Evolutionary conservation across 1,140 invertebrate genomes (phyloP), one percentile per base, ranked within the genome.

Genomic region (Orussus abietinus): DNA sequence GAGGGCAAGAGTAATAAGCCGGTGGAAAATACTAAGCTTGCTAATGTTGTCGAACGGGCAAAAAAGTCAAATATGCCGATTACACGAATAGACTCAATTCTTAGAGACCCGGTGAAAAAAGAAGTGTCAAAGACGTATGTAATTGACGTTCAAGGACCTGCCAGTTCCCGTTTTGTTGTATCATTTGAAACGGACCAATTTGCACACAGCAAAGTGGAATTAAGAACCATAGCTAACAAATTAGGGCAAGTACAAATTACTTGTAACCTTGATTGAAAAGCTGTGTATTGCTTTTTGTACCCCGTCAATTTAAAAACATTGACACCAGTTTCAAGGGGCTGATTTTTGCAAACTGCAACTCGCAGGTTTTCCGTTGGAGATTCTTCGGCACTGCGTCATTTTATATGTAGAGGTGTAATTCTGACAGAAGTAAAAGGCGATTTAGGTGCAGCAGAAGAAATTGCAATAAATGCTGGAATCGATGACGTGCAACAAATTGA

Each of bases 381-480:
- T 11, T 25, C 18, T 49, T 48, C 40, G 49, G 60, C 11, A 57
- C 68, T 53, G 14, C 65, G 71, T 30, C 46, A 76, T 20, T 82
- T 82, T 55, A 54, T 72, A 11, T 66, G 78, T 48, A 72, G 72
- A 55, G 79, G 80, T 5, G 57, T 74, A 5, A 66, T 84, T 7
- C 50, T 72, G 49, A 69, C 75, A 0, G 61, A 66, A 38, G 52
- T 63, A 32, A 45, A 49, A 14, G 12, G 45, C 45, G 37, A 55
- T 52, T 54, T 80, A 18, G 78, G 84, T 49, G 53, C 59, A 25
- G 79, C 76, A 9, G 76, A 74, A 6, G 80, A 83, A 18, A 73
- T 82, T 70, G 83, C 82, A 0, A 83, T 85, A 45, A 64, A 73
- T 44, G 55, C 66, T 26, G 79, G 77, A 3, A 81, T 81, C 2